Conservation (phyloP, 2,888 invertebrate genomes). For the Anoncus sp. region DNA sequence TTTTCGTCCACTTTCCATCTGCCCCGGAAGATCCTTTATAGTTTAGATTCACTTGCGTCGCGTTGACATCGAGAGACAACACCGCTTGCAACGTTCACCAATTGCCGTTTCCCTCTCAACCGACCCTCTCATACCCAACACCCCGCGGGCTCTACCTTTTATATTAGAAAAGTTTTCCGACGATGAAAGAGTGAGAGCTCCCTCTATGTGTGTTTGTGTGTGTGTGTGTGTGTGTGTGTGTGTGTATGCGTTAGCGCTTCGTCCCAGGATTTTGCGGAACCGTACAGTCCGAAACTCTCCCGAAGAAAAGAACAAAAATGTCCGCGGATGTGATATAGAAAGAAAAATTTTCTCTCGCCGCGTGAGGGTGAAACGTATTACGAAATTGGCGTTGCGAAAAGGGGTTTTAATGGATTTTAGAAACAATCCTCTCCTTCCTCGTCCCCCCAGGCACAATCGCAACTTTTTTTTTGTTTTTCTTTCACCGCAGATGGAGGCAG, state of each 20-base stretch:
- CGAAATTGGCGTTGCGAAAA: conserved; percentile 37
- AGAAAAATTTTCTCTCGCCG: conserved; percentile 12
- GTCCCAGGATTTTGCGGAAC: conserved; percentile 19
- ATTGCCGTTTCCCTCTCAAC: conserved; percentile 48
- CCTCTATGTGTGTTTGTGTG: background rate
- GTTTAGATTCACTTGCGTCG: conserved; percentile 49
- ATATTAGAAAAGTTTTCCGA: conserved; percentile 62
- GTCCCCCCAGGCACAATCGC: background rate
- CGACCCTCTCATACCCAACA: conserved; percentile 8
- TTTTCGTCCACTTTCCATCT: background rate
- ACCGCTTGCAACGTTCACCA: conserved; percentile 35
- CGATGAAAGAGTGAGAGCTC: conserved; percentile 44
- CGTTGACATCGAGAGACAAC: conserved; percentile 52
- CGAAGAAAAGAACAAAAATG: conserved; percentile 25
- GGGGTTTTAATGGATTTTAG: conserved; percentile 43
- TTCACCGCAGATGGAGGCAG: conserved; percentile 69
- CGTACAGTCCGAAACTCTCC: conserved; percentile 32
- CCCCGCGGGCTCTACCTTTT: conserved; percentile 35
- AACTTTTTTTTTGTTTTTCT: conserved; percentile 9
- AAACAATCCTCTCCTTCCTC: background rate
- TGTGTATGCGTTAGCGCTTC: conserved; percentile 12
- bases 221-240: background rate
- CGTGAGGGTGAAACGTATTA: conserved; percentile 25
- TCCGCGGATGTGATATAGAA: conserved; percentile 2
- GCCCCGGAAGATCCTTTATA: conserved; percentile 21